phyloP scores from a whole-genome alignment of 1,140 invertebrate genomes.

The Mycetomoellerius zeteki region DNA sequence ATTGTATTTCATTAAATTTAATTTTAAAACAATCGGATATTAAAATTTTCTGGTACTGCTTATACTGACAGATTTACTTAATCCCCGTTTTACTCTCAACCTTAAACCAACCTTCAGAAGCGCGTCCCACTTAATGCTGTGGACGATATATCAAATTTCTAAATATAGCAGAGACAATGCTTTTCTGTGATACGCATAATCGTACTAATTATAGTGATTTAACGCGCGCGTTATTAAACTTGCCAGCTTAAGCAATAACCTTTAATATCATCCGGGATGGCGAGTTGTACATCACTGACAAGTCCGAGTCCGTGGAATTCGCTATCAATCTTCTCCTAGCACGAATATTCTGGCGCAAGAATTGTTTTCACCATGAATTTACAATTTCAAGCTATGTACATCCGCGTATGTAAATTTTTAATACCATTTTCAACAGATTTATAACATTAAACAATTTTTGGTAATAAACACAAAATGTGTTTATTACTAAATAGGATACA shows the following conservation, averaged over 20 bases:
- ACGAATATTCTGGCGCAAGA: neutral
- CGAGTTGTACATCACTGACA: slow-evolving; percentile 22
- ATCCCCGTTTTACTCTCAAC: slow-evolving; percentile 1
- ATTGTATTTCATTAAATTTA: neutral
- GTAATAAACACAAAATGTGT: too few relatives aligned
- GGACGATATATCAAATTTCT: slow-evolving; percentile 8
- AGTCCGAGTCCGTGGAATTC: slow-evolving; percentile 16
- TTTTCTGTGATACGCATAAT: slow-evolving; percentile 20
- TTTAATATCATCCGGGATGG: slow-evolving; percentile 24
- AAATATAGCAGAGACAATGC: neutral
- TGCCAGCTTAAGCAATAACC: neutral
- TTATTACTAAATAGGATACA: neutral
- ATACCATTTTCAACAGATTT: neutral
- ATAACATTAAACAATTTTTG: neutral
- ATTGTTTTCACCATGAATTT: neutral
- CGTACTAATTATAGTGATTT: slow-evolving; percentile 53
- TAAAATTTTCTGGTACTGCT: neutral
- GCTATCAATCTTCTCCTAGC: slow-evolving; percentile 18
- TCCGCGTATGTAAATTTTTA: neutral
- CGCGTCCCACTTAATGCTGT: slow-evolving; percentile 5
- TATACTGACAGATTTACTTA: neutral
- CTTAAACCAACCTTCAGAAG: neutral
- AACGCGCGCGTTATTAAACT: slow-evolving; percentile 44
- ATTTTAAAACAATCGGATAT: neutral
- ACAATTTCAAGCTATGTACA: neutral